Evolutionary conservation across 2,113 vertebrate species (phyloP), one percentile per base, ranked within the genome.

Genomic region (Delphinus delphis): DNA sequence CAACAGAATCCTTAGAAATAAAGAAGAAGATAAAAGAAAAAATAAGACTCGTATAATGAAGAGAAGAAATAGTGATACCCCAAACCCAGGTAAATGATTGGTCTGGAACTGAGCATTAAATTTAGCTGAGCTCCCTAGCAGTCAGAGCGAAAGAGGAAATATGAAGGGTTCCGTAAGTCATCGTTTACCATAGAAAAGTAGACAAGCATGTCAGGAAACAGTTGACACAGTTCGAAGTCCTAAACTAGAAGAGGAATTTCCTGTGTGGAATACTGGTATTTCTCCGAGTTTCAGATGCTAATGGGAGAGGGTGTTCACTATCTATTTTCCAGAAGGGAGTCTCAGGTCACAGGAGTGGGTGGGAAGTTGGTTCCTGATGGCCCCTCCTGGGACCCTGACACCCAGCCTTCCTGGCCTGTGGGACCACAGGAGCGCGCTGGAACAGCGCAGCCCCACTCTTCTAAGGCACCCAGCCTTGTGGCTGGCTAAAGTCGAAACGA

Each of bases 101-200:
- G 9, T 53, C 41, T 36, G 71, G 86, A 95, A 38, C 17, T 20
- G 53, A 85, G 31, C n/a, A 68, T 11, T 26, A 58, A 31, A 62
- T 94, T 86, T 86, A 65, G 8, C 80, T 60, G 95, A 95, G 84
- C 23, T 95, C 33, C 80, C 88, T 76, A 38, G 84, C 33, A 84
- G 82, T 68, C 67, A 36, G n/a, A 58, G 41, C 33, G 28, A 80
- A 74, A 62, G 70, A 89, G 33, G 47, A 73, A 71, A 28, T 6
- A 10, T 2, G 33, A 70, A 79, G 28, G 41, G 15, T 25, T 10
- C 38, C 6, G 3, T 55, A 62, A 73, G 25, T 88, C 26, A 17
- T 50, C 44, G 6, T 21, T 86, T 63, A 63, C 36, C 50, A 76
- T 44, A 71, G 68, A 31, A 91, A 86, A 81, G 23, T 8, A 28